Percentiles rank a stretch among this genome's conserved stretches.
These are phyloP conservation scores for Tribolium castaneum DNA, from an alignment of 1,140 invertebrate genomes.

Conservation along the genomic window DNA sequence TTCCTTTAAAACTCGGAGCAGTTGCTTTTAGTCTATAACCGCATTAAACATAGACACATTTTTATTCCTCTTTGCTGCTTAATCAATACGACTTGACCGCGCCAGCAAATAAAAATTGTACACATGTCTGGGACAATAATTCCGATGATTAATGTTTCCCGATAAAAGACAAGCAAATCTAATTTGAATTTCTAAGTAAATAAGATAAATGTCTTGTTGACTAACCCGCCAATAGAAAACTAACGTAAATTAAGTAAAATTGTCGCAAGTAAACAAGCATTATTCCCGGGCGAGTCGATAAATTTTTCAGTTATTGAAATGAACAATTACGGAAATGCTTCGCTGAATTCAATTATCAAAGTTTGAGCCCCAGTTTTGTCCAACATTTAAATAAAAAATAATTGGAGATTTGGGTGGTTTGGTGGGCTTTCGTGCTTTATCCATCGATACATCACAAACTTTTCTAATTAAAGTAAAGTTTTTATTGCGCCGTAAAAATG, in stretches of 20 bases:
- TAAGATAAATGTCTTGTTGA: background rate
- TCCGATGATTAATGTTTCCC: background rate
- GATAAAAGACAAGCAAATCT: background rate
- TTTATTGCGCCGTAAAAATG: constrained; percentile 13
- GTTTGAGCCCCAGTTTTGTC: no score
- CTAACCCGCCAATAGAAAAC: background rate
- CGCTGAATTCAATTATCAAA: no score
- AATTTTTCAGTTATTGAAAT: background rate
- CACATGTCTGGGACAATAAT: background rate
- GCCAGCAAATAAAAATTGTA: background rate
- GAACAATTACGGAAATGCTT: background rate
- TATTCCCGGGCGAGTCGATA: background rate
- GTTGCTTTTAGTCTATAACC: background rate
- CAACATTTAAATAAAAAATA: no score
- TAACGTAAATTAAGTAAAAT: background rate
- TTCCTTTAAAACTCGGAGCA: no score
- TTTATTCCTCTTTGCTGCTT: background rate
- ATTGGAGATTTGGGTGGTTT: no score
- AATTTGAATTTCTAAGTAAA: background rate
- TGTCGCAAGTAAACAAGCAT: background rate
- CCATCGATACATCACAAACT: constrained; percentile 1
- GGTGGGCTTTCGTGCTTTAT: background rate
- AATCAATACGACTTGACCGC: background rate
- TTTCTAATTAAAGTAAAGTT: constrained; percentile 22
- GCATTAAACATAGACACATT: background rate